A percentile compares a stretch with the other conserved stretches of the same genome.
Conservation (phyloP, 1,140 invertebrate genomes). For the Aphelenchoides besseyi region DNA sequence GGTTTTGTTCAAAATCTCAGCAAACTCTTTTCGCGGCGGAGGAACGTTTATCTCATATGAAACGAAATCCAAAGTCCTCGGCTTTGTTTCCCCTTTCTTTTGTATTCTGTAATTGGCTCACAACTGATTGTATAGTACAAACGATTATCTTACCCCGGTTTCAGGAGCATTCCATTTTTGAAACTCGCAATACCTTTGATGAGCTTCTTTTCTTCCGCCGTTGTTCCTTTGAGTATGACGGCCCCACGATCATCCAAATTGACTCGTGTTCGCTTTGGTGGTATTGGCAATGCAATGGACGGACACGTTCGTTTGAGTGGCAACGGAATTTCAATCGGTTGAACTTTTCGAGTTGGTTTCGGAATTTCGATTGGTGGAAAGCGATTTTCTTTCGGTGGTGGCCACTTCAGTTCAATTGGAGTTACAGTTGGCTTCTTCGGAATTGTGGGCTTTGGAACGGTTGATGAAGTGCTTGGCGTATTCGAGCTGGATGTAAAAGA, state of each 20-base stretch:
- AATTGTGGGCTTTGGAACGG: not conserved
- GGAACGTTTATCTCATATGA: too few species aligned
- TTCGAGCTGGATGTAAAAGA: not conserved
- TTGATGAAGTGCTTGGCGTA: not conserved
- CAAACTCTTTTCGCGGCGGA: too few species aligned
- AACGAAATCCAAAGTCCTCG: too few species aligned
- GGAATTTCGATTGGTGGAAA: not conserved
- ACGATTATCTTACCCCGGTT: too few species aligned
- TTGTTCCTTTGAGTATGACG: slow-evolving; percentile 6
- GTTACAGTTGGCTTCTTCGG: not conserved
- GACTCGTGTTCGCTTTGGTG: not conserved
- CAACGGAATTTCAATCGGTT: not conserved
- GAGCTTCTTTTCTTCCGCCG: not conserved
- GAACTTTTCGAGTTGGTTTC: not conserved
- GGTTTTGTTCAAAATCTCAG: too few species aligned
- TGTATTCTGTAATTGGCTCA: too few species aligned
- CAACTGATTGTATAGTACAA: too few species aligned
- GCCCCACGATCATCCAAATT: not conserved
- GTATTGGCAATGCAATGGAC: not conserved
- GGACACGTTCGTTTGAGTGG: not conserved
- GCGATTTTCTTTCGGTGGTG: not conserved
- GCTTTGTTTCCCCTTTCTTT: too few species aligned
- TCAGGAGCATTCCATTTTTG: not conserved
- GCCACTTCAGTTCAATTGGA: not conserved
- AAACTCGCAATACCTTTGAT: not conserved